These are phyloP conservation scores for Elysia chlorotica DNA, from an alignment of 1,140 invertebrate species.

Conservation along the genomic window DNA sequence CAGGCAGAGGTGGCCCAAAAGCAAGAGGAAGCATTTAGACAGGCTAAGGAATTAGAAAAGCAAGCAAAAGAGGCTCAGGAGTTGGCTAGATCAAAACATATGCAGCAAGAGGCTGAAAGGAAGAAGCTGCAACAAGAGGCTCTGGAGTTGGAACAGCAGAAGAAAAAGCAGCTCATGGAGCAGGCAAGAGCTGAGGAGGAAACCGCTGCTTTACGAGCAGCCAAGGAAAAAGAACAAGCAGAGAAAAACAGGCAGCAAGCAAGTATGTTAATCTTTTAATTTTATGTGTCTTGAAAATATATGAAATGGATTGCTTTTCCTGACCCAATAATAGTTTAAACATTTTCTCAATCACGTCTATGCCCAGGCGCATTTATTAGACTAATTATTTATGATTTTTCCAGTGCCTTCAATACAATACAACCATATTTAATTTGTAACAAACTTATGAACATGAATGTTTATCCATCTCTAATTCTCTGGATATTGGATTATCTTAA, in stretches of 20 bases:
- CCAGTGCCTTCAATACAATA: too few species aligned
- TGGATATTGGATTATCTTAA: too few species aligned
- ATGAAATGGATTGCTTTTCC: neutral
- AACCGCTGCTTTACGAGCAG: neutral
- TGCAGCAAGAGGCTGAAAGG: conserved; percentile 8
- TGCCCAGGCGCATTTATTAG: neutral
- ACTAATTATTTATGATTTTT: too few species aligned
- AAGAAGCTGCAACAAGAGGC: conserved; percentile 15
- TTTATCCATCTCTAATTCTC: too few species aligned
- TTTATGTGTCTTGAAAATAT: too few species aligned
- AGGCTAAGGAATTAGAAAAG: conserved; percentile 11
- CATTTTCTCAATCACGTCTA: neutral
- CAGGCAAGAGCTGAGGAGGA: too few species aligned
- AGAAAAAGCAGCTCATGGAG: too few species aligned
- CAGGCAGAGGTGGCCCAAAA: conserved; percentile 19
- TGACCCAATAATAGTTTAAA: neutral
- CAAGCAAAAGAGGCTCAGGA: conserved; percentile 20
- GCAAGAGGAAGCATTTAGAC: conserved; percentile 13
- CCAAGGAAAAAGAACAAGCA: neutral
- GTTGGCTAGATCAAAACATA: neutral
- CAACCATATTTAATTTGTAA: too few species aligned
- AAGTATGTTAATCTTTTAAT: neutral
- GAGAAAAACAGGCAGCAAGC: neutral
- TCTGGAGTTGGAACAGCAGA: too few species aligned
- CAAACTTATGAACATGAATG: too few species aligned